phyloP scores from a whole-genome alignment of 2,797 vertebrate species.

The Sebastes nivosus region DNA sequence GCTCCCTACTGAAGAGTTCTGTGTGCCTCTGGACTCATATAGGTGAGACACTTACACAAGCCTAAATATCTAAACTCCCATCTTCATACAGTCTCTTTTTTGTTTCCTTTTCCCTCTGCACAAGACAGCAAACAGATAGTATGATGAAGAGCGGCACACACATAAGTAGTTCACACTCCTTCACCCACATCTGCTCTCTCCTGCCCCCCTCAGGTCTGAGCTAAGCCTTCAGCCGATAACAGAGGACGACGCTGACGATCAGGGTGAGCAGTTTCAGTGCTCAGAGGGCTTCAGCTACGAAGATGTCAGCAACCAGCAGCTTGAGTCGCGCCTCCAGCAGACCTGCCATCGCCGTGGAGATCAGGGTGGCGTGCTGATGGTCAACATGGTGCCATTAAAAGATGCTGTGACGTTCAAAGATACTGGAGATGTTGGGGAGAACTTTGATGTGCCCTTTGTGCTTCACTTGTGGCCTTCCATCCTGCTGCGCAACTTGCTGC shows the following conservation, averaged over 20 bases:
- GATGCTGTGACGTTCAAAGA: slow-evolving; percentile 86
- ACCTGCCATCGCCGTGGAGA: slow-evolving; percentile 80
- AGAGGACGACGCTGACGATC: slow-evolving; percentile 44
- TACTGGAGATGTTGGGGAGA: slow-evolving; percentile 80
- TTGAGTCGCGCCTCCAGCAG: slow-evolving; percentile 82
- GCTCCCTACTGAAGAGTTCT: slow-evolving; percentile 90
- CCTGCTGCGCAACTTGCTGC: slow-evolving; percentile 92
- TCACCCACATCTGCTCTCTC: neutral
- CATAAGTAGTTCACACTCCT: neutral
- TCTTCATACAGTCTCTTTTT: neutral
- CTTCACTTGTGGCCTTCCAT: slow-evolving; percentile 95
- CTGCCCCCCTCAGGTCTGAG: slow-evolving; percentile 82
- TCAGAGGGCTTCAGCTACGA: slow-evolving; percentile 93
- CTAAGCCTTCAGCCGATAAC: slow-evolving; percentile 88
- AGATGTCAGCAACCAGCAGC: slow-evolving; percentile 82
- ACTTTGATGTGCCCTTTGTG: slow-evolving; percentile 91
- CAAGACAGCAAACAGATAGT: neutral
- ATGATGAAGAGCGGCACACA: neutral
- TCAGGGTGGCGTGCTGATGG: slow-evolving; percentile 79
- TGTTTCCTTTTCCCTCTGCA: neutral
- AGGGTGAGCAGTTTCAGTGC: slow-evolving; percentile 72
- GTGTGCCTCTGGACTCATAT: slow-evolving; percentile 92
- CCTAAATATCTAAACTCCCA: neutral
- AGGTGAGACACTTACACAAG: slow-evolving; percentile 77
- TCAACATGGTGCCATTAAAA: slow-evolving; percentile 91